These are phyloP conservation scores for Rhagoletis zephyria DNA, from an alignment of 1,140 invertebrate species.

Conservation along the genomic window DNA sequence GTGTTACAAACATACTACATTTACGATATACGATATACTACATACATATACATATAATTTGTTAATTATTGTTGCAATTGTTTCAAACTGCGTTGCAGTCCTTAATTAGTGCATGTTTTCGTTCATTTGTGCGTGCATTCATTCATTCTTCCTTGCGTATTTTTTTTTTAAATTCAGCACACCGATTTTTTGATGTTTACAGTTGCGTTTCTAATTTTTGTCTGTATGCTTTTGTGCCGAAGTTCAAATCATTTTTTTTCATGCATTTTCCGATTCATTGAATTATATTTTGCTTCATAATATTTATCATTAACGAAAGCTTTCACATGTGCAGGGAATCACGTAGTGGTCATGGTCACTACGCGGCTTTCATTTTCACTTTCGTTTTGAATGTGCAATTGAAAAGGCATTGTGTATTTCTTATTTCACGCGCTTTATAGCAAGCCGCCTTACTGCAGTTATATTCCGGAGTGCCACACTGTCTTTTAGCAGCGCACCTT, in stretches of 20 bases:
- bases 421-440: neutral
- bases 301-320: neutral
- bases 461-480: neutral
- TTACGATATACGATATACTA: neutral
- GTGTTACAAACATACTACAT: constrained; percentile 23
- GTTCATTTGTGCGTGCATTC: neutral
- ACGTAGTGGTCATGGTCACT: neutral
- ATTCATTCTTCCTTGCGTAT: neutral
- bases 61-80: constrained; percentile 30
- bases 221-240: neutral
- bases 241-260: neutral
- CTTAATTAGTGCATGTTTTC: constrained; percentile 53
- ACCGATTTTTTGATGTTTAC: constrained; percentile 5
- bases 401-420: neutral
- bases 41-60: constrained; percentile 37
- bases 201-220: constrained; percentile 15
- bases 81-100: constrained; percentile 45
- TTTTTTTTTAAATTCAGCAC: neutral
- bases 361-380: neutral
- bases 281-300: neutral
- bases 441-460: neutral
- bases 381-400: neutral
- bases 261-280: neutral
- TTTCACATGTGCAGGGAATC: neutral
- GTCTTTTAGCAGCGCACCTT: neutral